Conservation (phyloP, 2,888 invertebrate genomes). For the Chloroclysta siterata region DNA sequence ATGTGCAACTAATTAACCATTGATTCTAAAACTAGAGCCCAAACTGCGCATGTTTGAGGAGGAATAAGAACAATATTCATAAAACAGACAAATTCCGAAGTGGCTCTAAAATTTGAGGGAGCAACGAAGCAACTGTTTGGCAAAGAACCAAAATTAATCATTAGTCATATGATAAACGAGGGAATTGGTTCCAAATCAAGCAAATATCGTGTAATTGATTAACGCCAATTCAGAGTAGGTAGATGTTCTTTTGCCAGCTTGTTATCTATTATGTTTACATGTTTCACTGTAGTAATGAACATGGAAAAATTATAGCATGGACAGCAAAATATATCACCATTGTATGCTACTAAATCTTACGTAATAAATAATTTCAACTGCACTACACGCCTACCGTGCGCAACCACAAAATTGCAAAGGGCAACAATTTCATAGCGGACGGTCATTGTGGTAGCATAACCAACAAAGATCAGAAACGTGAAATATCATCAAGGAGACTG, state of each 20-base stretch:
- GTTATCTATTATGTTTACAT: slow-evolving; percentile 23
- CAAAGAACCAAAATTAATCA: slow-evolving; percentile 62
- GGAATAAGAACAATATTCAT: slow-evolving; percentile 49
- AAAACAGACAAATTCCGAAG: slow-evolving; percentile 53
- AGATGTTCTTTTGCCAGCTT: slow-evolving; percentile 47
- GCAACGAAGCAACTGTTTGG: slow-evolving; percentile 52
- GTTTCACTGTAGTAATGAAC: background rate
- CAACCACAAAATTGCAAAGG: slow-evolving; percentile 41
- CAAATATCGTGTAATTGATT: slow-evolving; percentile 62
- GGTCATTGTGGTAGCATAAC: slow-evolving; percentile 42
- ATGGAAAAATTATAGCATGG: background rate
- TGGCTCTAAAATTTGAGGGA: slow-evolving; percentile 49
- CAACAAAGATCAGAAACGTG: slow-evolving; percentile 66
- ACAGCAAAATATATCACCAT: slow-evolving; percentile 18
- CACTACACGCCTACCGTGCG: slow-evolving; percentile 31
- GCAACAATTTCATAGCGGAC: slow-evolving; percentile 42
- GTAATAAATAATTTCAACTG: slow-evolving; percentile 28
- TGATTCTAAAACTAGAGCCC: slow-evolving; percentile 24
- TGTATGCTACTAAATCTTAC: too few relatives aligned
- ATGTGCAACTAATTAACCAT: background rate
- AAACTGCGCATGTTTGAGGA: slow-evolving; percentile 46
- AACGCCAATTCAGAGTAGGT: slow-evolving; percentile 56
- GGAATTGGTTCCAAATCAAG: slow-evolving; percentile 51
- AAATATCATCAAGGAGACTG: slow-evolving; percentile 60
- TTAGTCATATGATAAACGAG: slow-evolving; percentile 49